phyloP scores from a whole-genome alignment of 2,113 vertebrate genomes.

The Capreolus pygargus region DNA sequence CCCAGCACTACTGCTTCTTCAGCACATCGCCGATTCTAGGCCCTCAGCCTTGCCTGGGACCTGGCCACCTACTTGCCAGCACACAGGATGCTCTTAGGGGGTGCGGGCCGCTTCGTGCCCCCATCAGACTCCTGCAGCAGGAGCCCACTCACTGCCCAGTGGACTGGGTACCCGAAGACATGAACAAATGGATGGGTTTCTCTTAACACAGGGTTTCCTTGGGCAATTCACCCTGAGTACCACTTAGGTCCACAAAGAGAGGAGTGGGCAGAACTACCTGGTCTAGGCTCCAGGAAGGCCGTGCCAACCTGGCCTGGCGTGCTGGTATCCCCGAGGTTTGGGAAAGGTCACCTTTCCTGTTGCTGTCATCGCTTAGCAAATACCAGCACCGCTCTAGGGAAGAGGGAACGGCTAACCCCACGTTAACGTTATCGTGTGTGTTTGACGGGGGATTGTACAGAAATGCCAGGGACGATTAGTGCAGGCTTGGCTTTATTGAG shows the following conservation, averaged over 20 bases:
- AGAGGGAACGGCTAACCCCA: not conserved
- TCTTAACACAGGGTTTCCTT: not conserved
- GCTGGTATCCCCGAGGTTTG: not conserved
- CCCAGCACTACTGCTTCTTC: not conserved
- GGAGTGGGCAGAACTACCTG: not conserved
- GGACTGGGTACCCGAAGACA: not conserved
- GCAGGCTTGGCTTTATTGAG: slow-evolving; percentile 67
- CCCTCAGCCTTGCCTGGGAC: not conserved
- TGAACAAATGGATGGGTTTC: not conserved
- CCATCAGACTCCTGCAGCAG: not conserved
- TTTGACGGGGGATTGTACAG: slow-evolving; percentile 66
- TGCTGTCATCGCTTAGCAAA: slow-evolving; percentile 64
- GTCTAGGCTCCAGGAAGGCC: not conserved
- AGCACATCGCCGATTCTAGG: not conserved
- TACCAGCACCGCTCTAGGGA: slow-evolving; percentile 39
- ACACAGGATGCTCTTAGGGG: not conserved
- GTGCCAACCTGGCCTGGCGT: not conserved
- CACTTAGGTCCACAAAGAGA: not conserved
- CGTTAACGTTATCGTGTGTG: slow-evolving; percentile 63
- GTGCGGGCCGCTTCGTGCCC: rapidly evolving
- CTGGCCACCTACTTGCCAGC: not conserved
- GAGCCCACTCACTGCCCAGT: not conserved
- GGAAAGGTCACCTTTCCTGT: slow-evolving; percentile 75
- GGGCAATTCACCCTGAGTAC: not conserved
- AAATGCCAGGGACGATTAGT: slow-evolving; percentile 68